These are phyloP conservation scores for Luperina nickerlii DNA, from an alignment of 2,888 invertebrate species.

Conservation along the genomic window DNA sequence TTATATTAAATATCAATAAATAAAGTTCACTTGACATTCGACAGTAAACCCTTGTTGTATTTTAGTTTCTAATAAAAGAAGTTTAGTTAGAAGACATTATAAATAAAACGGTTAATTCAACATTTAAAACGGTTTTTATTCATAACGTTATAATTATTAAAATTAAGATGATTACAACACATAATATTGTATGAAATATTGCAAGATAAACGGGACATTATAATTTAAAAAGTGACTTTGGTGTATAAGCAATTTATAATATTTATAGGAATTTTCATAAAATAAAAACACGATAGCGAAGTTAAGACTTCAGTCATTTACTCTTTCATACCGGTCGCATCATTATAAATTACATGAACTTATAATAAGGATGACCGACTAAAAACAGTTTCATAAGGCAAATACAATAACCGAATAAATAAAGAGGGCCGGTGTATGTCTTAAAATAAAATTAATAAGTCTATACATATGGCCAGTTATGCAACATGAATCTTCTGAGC, in stretches of 20 bases:
- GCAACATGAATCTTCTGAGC: constrained; percentile 75
- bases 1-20: constrained; percentile 67
- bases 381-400: constrained; percentile 5
- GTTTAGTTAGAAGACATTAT: background rate
- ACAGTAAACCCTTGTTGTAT: background rate
- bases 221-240: constrained; percentile 32
- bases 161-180: constrained; percentile 15
- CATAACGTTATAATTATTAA: constrained; percentile 8
- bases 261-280: constrained; percentile 2
- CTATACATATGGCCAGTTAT: constrained; percentile 76
- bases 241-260: constrained; percentile 13
- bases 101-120: constrained; percentile 2
- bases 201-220: constrained; percentile 10
- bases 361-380: constrained; percentile 15
- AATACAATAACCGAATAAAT: constrained; percentile 36
- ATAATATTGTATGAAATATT: constrained; percentile 9
- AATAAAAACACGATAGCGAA: constrained; percentile 6
- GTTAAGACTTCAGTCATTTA: constrained; percentile 35
- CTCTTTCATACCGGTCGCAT: constrained; percentile 6
- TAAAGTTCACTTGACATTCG: background rate
- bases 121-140: constrained; percentile 15
- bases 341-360: constrained; percentile 31
- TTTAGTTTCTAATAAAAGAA: background rate
- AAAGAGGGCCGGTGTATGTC: constrained; percentile 1
- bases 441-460: constrained; percentile 15